Base-by-base conservation (phyloP, 2,113 vertebrate genomes). In the Bubo bubo region DNA sequence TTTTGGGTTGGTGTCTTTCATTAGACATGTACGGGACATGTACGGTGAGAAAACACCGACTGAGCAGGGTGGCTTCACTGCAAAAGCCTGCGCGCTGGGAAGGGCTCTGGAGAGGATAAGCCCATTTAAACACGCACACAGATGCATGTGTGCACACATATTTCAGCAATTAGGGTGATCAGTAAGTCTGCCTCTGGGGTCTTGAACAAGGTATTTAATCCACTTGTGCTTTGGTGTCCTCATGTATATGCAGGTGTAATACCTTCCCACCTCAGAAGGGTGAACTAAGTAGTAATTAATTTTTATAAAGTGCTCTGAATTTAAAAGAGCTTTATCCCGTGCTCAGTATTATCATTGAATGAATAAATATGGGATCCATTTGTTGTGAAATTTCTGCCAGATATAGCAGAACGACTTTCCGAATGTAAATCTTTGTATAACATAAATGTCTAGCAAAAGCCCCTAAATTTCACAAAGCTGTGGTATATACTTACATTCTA, bases 211-310 rank as follows among this genome's bases (percentile, higher is more conserved):
- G 92, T 96, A 43, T 76, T 89, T 79, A 91, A 82, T 95, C 80
- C 92, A 72, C 88, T 96, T 93, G 50, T 93, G 85, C 67, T 64
- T 86, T 88, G n/a, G 71, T 94, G 95, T 98, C 84, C 74, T 95
- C 35, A 34, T 96, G 74, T 85, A 32, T 80, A 79, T 82, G 95
- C 67, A 88, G 88, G 82, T 90, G 75, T 90, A 79, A 90, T 77
- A 70, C 82, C 59, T 88, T 70, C 72, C 55, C 90, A 80, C 82
- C 71, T 96, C 94, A 67, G 59, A 94, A 93, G 79, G 82, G 63
- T 71, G 82, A 88, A 92, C 82, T 95, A 90, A 93, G 88, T 55
- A 59, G 88, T 94, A 90, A 95, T 93, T 95, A 96, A 93, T 94
- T 94, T 93, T 76, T 94, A 73, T 92, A 90, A 80, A 93, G 86